Base-by-base conservation (phyloP, 2,113 vertebrate genomes). In the Cacatua alba region DNA sequence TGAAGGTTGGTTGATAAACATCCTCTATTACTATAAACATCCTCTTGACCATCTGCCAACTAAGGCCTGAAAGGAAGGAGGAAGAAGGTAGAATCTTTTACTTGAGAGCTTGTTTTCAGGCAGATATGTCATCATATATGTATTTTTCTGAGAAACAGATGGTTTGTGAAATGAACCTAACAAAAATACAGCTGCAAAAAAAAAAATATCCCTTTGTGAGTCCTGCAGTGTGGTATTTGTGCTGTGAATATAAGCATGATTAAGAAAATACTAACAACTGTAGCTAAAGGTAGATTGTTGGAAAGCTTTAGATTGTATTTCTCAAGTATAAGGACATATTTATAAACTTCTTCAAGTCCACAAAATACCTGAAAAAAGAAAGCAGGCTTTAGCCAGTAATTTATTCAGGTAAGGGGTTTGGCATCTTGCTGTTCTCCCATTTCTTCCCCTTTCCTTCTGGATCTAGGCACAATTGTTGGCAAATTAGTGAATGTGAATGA, bases 11-110 rank as follows among this genome's bases (percentile, higher is more conserved):
- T 94, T 64, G 68, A 68, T 96, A 97, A 97, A 96, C 95, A 96
- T 97, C 95, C 96, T 86, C 46, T 81, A 17, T 86, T 83, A 37
- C 52, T 94, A 14, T 96, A 97, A 96, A 97, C 94, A 94, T 96
- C 77, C 90, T 90, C 60, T 94, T 96, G 94, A 74, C 59, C 18
- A 35, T 64, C 55, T 97, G 88, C 90, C 90, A 90, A 5, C 51
- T 55, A 15, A 69, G 49, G 29, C 19, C 65, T 86, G 80, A 94
- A 74, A 92, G 72, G 55, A 93, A 90, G 60, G 44, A 71, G n/a
- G 33, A 92, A 26, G 72, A 88, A 94, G 72, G 94, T 92, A 86
- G 53, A 76, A 75, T 52, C 8, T 81, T 84, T 80, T 79, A 35
- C 48, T 84, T 82, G 28, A 46, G 67, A 82, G 69, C 25, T 78